Base-by-base conservation (phyloP, 2,113 vertebrate genomes). In the Periophthalmodon schlosseri region DNA sequence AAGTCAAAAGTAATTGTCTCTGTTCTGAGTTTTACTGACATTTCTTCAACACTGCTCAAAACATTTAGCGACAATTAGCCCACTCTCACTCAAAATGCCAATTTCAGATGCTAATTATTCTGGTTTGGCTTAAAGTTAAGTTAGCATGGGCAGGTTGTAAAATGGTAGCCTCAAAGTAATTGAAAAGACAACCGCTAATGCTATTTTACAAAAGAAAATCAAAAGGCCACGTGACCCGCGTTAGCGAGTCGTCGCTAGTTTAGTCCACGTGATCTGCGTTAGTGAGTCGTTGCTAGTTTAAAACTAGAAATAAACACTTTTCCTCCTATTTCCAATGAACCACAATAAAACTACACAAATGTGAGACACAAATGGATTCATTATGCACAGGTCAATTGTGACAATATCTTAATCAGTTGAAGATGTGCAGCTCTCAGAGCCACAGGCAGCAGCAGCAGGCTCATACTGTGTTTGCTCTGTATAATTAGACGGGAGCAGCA, bases 401-500 rank as follows among this genome's bases (percentile, higher is more conserved):
- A 85, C 84, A 82, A 81, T 70, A 63, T 83, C 77, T 89, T 87
- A 89, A 91, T 89, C 83, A 88, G 79, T 77, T 64, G 75, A 89
- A 84, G 81, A 88, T 76, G 82, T 84, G 86, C 68, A 87, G 90
- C 87, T 90, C 89, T 90, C 87, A 91, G 83, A 91, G 88, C 77
- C 82, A 88, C 81, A 70, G 69, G 82, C 89, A 86, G 87, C 82
- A 89, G 88, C 86, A 88, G 89, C 86, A 89, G 88, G 88, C 84
- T 84, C 85, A 90, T 86, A 84, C 84, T 91, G 87, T 93, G 92
- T 93, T 94, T 93, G 89, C 86, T 86, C 81, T 91, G 87, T 83
- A 92, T 93, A 92, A 94, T 93, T 92, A 93, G 86, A 91, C 85
- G 88, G 89, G 88, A 91, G 91, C 90, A 86, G 87, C 68, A 20